phyloP scores from a whole-genome alignment of 2,888 invertebrate species.

The Phyto melanocephala region DNA sequence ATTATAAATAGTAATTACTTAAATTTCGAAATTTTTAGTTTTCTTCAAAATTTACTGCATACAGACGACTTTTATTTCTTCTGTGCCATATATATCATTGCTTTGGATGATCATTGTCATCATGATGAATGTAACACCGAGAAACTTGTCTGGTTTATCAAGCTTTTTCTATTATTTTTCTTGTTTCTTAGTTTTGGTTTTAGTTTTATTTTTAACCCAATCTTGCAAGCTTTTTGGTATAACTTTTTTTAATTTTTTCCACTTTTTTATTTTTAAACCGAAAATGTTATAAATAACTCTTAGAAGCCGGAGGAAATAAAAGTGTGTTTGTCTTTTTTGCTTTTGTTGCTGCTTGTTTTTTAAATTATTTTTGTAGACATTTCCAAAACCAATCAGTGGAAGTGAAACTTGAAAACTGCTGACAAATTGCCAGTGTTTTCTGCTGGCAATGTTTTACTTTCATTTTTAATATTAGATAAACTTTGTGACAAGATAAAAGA shows the following conservation, averaged over 20 bases:
- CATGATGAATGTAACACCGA: not conserved
- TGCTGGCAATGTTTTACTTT: too few species aligned
- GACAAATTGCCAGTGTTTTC: too few species aligned
- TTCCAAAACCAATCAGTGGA: not conserved
- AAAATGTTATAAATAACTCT: conserved; percentile 40
- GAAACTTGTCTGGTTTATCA: conserved; percentile 53
- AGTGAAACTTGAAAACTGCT: conserved; percentile 11
- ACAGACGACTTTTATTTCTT: too few species aligned
- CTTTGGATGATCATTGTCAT: not conserved
- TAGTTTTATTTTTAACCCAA: conserved; percentile 34
- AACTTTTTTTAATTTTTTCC: conserved; percentile 52
- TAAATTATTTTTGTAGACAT: not conserved
- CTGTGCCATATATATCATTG: too few species aligned
- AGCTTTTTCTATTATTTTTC: conserved; percentile 28
- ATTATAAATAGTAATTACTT: not conserved
- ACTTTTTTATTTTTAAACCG: conserved; percentile 3
- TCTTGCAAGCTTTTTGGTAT: conserved; percentile 32
- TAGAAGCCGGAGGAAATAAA: conserved; percentile 30
- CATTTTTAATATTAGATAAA: too few species aligned
- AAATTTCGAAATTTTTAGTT: not conserved
- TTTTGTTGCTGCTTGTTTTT: not conserved
- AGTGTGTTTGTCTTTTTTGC: not conserved
- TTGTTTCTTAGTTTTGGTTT: not conserved
- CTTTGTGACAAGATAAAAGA: too few species aligned
- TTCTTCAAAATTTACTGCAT: too few species aligned